phyloP scores from a whole-genome alignment of 92 coral and sea anemone species.

The Hydrozoanthus gracilis region DNA sequence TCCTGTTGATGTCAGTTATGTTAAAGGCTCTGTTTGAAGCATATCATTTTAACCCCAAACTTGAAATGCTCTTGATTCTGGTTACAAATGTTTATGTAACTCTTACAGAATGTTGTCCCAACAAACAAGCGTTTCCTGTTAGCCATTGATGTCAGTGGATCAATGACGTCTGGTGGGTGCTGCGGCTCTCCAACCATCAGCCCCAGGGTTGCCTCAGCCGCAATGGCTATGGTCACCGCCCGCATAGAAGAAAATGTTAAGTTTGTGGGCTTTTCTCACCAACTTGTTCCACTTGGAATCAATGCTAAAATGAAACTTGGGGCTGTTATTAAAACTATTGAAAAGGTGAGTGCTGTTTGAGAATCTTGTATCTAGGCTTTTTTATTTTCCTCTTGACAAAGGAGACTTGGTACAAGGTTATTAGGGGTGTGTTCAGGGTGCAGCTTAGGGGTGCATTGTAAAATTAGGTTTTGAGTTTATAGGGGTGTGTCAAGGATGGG shows the following conservation, averaged over 20 bases:
- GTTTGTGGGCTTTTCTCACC: constrained; percentile 91
- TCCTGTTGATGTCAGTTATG: too few relatives aligned
- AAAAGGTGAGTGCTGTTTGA: constrained; percentile 58
- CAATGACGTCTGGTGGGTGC: constrained; percentile 87
- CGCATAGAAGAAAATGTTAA: constrained; percentile 74
- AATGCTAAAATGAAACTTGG: constrained; percentile 74
- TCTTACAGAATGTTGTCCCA: constrained; percentile 77
- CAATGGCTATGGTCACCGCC: constrained; percentile 98
- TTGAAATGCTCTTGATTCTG: too few relatives aligned
- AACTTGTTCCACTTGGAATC: constrained; percentile 77
- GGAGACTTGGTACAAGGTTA: too few relatives aligned
- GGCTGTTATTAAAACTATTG: constrained; percentile 74
- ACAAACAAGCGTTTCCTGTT: constrained; percentile 81
- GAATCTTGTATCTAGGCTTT: too few relatives aligned
- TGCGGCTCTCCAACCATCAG: constrained; percentile 82
- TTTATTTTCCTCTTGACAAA: too few relatives aligned
- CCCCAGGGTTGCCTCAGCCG: constrained; percentile 95
- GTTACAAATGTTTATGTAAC: too few relatives aligned
- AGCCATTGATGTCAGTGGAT: constrained; percentile 97
- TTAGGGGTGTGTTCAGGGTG: too few relatives aligned
- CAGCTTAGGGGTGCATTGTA: too few relatives aligned
- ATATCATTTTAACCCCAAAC: too few relatives aligned
- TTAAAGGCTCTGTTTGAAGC: too few relatives aligned
- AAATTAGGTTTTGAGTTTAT: too few relatives aligned
- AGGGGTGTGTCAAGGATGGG: too few relatives aligned